Conservation (phyloP, 2,797 vertebrate genomes). For the Leptoclinus maculatus region DNA sequence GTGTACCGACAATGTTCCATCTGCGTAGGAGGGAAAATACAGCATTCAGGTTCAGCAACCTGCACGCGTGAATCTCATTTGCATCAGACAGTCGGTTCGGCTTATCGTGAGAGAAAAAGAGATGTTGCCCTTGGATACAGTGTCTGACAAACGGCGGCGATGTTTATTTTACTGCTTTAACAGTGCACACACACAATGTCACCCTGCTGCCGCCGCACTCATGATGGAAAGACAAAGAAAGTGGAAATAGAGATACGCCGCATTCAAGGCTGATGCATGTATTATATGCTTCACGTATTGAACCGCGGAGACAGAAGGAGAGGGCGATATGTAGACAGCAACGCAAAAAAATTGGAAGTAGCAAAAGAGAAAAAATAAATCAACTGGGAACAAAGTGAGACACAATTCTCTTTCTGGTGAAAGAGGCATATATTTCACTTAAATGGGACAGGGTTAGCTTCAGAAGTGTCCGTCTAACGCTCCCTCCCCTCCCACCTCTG, state of each 20-base stretch:
- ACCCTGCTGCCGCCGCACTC: slow-evolving; percentile 15
- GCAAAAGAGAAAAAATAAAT: not conserved
- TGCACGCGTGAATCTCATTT: slow-evolving; percentile 47
- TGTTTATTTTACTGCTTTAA: slow-evolving; percentile 67
- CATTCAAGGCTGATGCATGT: slow-evolving; percentile 10
- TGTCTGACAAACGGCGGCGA: slow-evolving; percentile 45
- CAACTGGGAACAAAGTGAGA: slow-evolving; percentile 18
- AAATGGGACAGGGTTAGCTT: slow-evolving; percentile 51
- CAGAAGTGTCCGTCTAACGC: slow-evolving; percentile 67
- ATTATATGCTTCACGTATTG: not conserved
- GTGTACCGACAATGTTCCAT: slow-evolving; percentile 54
- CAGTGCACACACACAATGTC: slow-evolving; percentile 36
- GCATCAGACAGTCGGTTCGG: slow-evolving; percentile 38
- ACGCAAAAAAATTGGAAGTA: slow-evolving; percentile 13
- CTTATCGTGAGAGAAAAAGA: slow-evolving; percentile 48
- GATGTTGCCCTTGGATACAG: slow-evolving; percentile 68
- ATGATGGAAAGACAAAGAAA: slow-evolving; percentile 46
- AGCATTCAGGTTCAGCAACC: slow-evolving; percentile 46
- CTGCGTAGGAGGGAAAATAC: slow-evolving; percentile 37
- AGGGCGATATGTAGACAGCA: slow-evolving; percentile 1
- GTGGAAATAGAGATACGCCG: slow-evolving; percentile 12
- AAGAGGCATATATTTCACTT: slow-evolving; percentile 46
- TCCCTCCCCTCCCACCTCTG: slow-evolving; percentile 60
- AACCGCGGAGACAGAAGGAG: slow-evolving; percentile 23
- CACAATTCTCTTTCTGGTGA: slow-evolving; percentile 41